Conservation (phyloP, 1,140 invertebrate species). For the Drosophila aff. region DNA sequence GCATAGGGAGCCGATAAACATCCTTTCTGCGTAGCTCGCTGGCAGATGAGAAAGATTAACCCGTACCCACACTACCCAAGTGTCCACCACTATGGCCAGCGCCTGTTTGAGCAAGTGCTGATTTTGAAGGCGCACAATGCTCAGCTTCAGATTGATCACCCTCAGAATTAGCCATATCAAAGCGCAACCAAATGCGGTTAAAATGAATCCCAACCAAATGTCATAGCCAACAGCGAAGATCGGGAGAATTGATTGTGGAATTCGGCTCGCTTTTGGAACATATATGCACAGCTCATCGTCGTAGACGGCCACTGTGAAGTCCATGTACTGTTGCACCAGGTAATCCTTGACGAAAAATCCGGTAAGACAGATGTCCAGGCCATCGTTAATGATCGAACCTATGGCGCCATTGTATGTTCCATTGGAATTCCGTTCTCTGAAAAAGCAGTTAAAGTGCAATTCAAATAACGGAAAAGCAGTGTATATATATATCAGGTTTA, state of each 20-base stretch:
- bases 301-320: constrained; percentile 79
- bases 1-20: constrained; percentile 78
- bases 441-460: neutral
- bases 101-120: constrained; percentile 51
- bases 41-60: constrained; percentile 66
- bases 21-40: constrained; percentile 65
- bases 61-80: constrained; percentile 79
- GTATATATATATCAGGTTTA: neutral
- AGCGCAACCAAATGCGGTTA: constrained; percentile 61
- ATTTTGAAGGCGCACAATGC: constrained; percentile 23
- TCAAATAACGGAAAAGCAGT: neutral
- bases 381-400: constrained; percentile 73
- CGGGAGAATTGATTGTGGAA: constrained; percentile 84
- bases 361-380: constrained; percentile 81
- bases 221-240: constrained; percentile 78
- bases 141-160: constrained; percentile 54
- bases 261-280: constrained; percentile 81
- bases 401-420: constrained; percentile 84
- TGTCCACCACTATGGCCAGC: constrained; percentile 66
- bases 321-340: constrained; percentile 74
- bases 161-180: constrained; percentile 63
- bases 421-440: constrained; percentile 65
- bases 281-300: constrained; percentile 85
- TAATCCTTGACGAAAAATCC: constrained; percentile 85
- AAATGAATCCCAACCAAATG: constrained; percentile 80